Evolutionary conservation across 2,113 vertebrate genomes (phyloP).

Genomic region (Pedionomus torquatus): DNA sequence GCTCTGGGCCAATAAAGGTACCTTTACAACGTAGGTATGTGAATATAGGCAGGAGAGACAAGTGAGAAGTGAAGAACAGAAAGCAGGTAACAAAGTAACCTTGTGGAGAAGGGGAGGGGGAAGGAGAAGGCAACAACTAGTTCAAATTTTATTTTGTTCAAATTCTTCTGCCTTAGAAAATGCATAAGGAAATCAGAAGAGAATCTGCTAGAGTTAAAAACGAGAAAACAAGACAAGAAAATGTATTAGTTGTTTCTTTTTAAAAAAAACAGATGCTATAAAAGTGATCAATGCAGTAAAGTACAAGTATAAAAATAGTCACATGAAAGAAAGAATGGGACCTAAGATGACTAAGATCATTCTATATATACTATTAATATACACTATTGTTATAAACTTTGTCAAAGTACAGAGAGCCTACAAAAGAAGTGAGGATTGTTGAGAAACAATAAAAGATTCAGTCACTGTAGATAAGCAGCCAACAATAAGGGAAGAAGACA

Average conservation of each 20-base stretch:
- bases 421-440: neutral
- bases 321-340: neutral
- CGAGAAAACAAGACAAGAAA: neutral
- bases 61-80: neutral
- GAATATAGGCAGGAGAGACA: neutral
- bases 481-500: neutral
- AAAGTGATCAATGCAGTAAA: neutral
- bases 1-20: neutral
- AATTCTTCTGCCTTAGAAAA: neutral
- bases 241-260: neutral
- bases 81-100: neutral
- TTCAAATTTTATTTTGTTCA: neutral
- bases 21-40: neutral
- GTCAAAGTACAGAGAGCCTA: neutral
- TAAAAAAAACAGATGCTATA: neutral
- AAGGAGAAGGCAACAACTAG: neutral
- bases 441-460: neutral
- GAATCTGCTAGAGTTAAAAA: neutral
- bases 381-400: neutral
- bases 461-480: neutral
- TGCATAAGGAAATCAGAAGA: neutral
- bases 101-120: neutral
- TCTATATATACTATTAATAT: too few relatives aligned
- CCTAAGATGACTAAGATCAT: neutral
- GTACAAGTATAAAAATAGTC: neutral